Base-by-base conservation (phyloP, 2,888 invertebrate genomes). In the Orthosia gothica region DNA sequence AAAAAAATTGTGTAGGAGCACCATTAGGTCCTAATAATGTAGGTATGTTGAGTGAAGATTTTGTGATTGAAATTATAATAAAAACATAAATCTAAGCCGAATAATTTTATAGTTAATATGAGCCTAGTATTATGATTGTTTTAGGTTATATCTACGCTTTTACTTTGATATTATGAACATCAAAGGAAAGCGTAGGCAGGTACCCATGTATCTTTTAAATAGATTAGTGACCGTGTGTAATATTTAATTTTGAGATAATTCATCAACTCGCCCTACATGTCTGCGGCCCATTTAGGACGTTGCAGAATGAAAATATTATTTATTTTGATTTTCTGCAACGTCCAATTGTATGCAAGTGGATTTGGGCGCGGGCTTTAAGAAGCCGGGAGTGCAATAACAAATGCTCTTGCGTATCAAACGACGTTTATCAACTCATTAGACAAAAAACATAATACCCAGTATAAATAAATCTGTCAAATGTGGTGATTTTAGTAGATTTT, bases 121-220 rank as follows among this genome's bases (percentile, higher is more conserved):
- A 26, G n/a, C n/a, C n/a, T n/a, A n/a, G 26, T 45, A 47, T 20
- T 45, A 26, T 47, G 18, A 1, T 40, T 59, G 59, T 32, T 59
- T 59, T 40, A 70, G 16, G 58, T 70, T n/a, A 40, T 40, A 32
- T 26, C 32, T 58, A 58, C 32, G 32, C 18, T n/a, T 59, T 40
- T n/a, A 1, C 13, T 59, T 59, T 59, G 40, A 59, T 13, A 40
- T n/a, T 59, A 13, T 16, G n/a, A 49, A 57, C 16, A 50, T 50
- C 50, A 45, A 58, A 70, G 47, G 9, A 12, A 18, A 47, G 18
- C 13, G 58, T 58, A 32, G 58, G 32, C 16, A 0, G n/a, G 5
- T 26, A 26, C 26, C 26, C 16, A 16, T 32, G 15, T 26, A 4
- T 54, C 3, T 57, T 26, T 40, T 40, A 58, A n/a, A 32, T 32